Evolutionary conservation across 2,888 invertebrate species (phyloP), one percentile per base, ranked within the genome.

Genomic region (Hypena proboscidalis): DNA sequence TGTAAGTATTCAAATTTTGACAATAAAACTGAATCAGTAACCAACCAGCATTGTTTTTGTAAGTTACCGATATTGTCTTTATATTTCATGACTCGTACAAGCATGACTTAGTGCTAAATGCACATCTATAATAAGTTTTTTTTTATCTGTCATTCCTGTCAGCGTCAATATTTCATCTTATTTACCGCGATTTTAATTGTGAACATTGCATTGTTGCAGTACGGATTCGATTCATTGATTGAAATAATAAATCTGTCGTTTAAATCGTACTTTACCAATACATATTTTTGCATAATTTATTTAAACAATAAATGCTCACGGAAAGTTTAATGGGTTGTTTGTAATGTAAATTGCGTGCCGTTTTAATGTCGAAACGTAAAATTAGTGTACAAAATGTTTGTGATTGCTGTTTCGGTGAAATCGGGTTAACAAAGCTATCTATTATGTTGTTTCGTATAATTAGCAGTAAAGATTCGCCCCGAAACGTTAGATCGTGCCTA

Each of bases 361-460:
- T 41, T 54, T 44, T 57, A 43, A 48, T 52, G 44, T 41, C 23
- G 46, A 55, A 62, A 58, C 31, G 38, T 58, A 36, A 53, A 58
- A 61, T 62, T 56, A 42, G 53, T 65, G 45, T 45, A 30, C 50
- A 51, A 57, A 67, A 53, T 54, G 42, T 39, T 58, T 50, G 61
- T 59, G 60, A 58, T 64, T 62, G 58, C 58, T 74, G 65, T 71
- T 70, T 64, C 56, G 45, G 49, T 65, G 57, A 65, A 80, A 75
- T 71, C 56, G 49, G 62, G 67, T 73, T 77, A 72, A 74, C 70
- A 72, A 74, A 77, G 64, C 74, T 64, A 72, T 73, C 60, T 70
- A 74, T 74, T 76, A 73, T 62, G 63, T 58, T 61, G 67, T 64
- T 69, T 70, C 56, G 64, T 76, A 60, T 74, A 77, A 78, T 78